phyloP scores from a whole-genome alignment of 2,888 invertebrate species.

The Azorinus chamasolen region DNA sequence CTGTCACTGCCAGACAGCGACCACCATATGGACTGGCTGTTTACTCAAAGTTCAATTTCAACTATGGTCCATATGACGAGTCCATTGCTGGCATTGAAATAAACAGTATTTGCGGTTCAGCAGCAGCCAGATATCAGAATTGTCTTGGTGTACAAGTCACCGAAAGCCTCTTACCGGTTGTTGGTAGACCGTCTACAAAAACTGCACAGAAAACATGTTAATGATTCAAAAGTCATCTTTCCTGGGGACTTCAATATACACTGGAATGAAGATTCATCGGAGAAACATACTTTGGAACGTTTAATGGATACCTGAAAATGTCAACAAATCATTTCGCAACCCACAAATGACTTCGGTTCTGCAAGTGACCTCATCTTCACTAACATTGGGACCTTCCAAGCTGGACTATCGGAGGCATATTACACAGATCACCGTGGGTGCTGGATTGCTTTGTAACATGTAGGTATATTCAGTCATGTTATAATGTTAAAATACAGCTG shows the following conservation, averaged over 20 bases:
- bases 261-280: conserved; percentile 4
- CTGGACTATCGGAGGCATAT: conserved; percentile 15
- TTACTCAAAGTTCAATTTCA: conserved; percentile 26
- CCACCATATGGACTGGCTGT: conserved; percentile 31
- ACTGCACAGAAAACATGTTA: conserved; percentile 15
- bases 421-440: conserved; percentile 38
- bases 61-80: conserved; percentile 13
- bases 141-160: conserved; percentile 32
- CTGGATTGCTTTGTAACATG: no score
- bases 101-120: conserved; percentile 19
- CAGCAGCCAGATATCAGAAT: conserved; percentile 6
- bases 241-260: conserved; percentile 47
- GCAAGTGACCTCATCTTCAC: conserved; percentile 41
- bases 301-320: conserved; percentile 3
- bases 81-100: conserved; percentile 13
- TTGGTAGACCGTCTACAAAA: conserved; percentile 7
- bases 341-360: conserved; percentile 31
- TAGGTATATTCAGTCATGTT: no score
- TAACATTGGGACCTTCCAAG: conserved; percentile 6
- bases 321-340: conserved; percentile 27
- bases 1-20: conserved; percentile 10
- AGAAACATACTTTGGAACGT: conserved; percentile 14
- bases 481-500: no score
- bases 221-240: conserved; percentile 18
- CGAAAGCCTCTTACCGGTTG: conserved; percentile 15